Evolutionary conservation across 2,797 vertebrate species (phyloP), one percentile per base, ranked within the genome.

Genomic region (Hydrocynus forskahlii): DNA sequence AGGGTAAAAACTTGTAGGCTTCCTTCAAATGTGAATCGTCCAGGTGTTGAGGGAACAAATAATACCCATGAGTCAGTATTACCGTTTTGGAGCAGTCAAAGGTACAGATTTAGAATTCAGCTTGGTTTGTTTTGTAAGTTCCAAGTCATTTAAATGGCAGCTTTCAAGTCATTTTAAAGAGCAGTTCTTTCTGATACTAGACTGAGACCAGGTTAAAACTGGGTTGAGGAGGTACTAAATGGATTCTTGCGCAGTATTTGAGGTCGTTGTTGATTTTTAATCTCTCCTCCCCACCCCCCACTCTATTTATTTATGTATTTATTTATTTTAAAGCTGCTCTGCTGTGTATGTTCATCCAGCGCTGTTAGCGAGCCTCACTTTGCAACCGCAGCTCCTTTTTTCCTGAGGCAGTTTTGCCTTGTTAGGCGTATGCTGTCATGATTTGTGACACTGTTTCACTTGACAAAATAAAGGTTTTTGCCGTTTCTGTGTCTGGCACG

Each of bases 351-450:
- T 45, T 52, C 23, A 6, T 54, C 69, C 48, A 29, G 7, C 7
- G 21, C 48, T 54, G 45, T 71, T 52, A 54, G 48, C 4, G 16
- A 29, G 13, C 69, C 69, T 71, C 48, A 71, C 23, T 14, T 16
- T 71, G 14, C 45, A 52, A 54, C 69, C 69, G 10, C 23, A 17
- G 25, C 54, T 12, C 48, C 48, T 71, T 71, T 54, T 52, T 35
- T 29, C 69, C 45, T 50, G 14, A 19, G 69, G 45, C 69, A 71
- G 45, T 71, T 71, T 54, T 71, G 23, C 69, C 48, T 50, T 71
- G 69, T 71, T 71, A 71, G 69, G 69, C 69, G 54, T 71, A 35
- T 25, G 48, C 48, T 54, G 69, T 71, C 69, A 71, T 71, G 48
- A 71, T 52, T 29, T 71, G 17, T 71, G 69, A 70, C 68, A 50